Conservation (phyloP, 2,797 vertebrate genomes). For the Scomberomorus guttatus region DNA sequence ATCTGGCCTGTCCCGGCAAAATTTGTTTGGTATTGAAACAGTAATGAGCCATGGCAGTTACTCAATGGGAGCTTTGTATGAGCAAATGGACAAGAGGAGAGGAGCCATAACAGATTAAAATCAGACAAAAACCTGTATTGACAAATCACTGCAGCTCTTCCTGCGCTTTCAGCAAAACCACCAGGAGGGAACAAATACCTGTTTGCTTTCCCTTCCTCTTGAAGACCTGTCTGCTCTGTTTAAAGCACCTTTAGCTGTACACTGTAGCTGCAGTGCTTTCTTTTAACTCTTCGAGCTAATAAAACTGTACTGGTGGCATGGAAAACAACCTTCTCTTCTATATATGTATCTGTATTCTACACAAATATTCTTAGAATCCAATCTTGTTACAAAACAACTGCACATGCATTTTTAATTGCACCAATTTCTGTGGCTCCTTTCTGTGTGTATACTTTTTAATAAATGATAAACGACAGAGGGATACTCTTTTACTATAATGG, state of each 20-base stretch:
- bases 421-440: neutral
- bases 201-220: slow-evolving; percentile 28
- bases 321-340: neutral
- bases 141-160: slow-evolving; percentile 58
- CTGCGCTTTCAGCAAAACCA: slow-evolving; percentile 52
- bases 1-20: slow-evolving; percentile 46
- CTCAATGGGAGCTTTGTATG: slow-evolving; percentile 77
- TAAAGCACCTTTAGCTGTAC: slow-evolving; percentile 9
- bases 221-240: slow-evolving; percentile 30
- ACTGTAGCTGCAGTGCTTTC: neutral
- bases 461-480: slow-evolving; percentile 18
- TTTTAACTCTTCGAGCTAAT: slow-evolving; percentile 22
- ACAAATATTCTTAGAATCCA: neutral
- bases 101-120: slow-evolving; percentile 75
- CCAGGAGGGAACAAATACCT: slow-evolving; percentile 58
- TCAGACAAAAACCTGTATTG: slow-evolving; percentile 74
- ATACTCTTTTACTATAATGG: slow-evolving; percentile 31
- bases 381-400: slow-evolving; percentile 2
- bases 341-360: neutral
- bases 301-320: neutral
- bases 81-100: slow-evolving; percentile 78
- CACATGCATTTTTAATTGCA: neutral
- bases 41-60: slow-evolving; percentile 76
- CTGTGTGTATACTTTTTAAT: slow-evolving; percentile 19
- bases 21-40: slow-evolving; percentile 52